Evolutionary conservation across 37 sponge, comb jelly and placozoan genomes (phyloP), one percentile per base, ranked within the genome.

Genomic region (Diacarnus erythraeanus): DNA sequence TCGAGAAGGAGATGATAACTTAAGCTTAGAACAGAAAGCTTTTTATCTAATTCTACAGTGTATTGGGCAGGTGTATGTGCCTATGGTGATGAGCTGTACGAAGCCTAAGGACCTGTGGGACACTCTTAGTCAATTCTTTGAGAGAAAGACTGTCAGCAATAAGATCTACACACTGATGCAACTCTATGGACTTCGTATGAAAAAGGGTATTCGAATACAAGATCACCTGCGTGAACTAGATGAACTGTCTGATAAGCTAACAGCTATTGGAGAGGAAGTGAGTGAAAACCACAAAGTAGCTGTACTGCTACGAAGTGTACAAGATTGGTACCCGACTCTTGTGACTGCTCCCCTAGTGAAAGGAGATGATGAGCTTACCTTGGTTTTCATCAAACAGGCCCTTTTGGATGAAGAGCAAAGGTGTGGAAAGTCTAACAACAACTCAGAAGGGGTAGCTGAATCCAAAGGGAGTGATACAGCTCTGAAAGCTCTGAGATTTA

Each of bases 161-260:
- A 69, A 69, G 35, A 39, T 78, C n/a, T n/a, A n/a, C n/a, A n/a
- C n/a, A n/a, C n/a, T n/a, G 42, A 78, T 78, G 79, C 79, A 78
- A 43, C n/a, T 78, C 34, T 78, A 78, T 35, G 79, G 79, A 3
- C 51, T 78, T 5, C 66, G 51, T 9, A 78, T 78, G 79, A 78
- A 78, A 68, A 64, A 42, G 58, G 79, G 44, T 23, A 42, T 65
- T 15, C 43, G 31, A 78, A 69, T 69, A 8, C 35, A 17, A 30
- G 69, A 69, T 69, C 69, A 69, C 39, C 37, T 69, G 39, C 38
- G 69, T 9, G 35, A 35, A 39, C 38, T 69, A 69, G 69, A 69
- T 36, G 69, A 69, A 35, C 35, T 69, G 69, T 37, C 69, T 8
- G 69, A 69, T 69, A 37, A 69, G 18, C 69, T 69, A 35, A 20